These are phyloP conservation scores for Drosophila pseudoobscura DNA, from an alignment of 1,140 invertebrate species.

Conservation along the genomic window DNA sequence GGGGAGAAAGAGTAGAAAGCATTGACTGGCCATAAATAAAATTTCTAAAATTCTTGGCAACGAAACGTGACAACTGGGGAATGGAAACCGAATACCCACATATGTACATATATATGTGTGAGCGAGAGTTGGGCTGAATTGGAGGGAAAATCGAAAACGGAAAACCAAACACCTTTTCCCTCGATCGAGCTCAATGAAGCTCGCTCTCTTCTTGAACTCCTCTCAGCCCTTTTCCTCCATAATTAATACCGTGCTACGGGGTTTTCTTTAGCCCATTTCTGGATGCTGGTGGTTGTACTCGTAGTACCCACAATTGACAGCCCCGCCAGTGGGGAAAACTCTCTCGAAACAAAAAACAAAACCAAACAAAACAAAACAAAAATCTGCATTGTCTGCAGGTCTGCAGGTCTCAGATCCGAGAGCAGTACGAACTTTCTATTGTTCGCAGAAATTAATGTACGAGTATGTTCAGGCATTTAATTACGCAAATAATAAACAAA, in stretches of 20 bases:
- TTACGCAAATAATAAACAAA: slow-evolving; percentile 68
- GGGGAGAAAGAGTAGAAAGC: slow-evolving; percentile 56
- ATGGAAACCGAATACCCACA: slow-evolving; percentile 8
- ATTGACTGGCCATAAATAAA: slow-evolving; percentile 63
- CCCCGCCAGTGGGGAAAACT: slow-evolving; percentile 38
- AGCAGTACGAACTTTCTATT: slow-evolving; percentile 62
- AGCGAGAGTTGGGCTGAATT: slow-evolving; percentile 1
- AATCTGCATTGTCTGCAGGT: slow-evolving; percentile 41
- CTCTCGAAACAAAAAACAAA: slow-evolving; percentile 35
- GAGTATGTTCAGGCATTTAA: slow-evolving; percentile 58
- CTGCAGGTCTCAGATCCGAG: not conserved
- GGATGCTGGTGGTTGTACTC: slow-evolving; percentile 5
- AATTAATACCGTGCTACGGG: slow-evolving; percentile 73
- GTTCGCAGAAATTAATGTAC: slow-evolving; percentile 11
- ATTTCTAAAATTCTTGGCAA: slow-evolving; percentile 72
- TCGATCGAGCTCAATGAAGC: slow-evolving; percentile 8
- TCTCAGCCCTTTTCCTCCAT: slow-evolving; percentile 43
- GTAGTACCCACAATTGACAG: slow-evolving; percentile 25
- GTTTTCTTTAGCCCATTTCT: slow-evolving; percentile 75
- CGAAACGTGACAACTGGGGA: slow-evolving; percentile 62
- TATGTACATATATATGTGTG: slow-evolving; percentile 4
- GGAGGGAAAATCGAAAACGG: not conserved
- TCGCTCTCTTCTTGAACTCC: not conserved
- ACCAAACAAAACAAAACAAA: slow-evolving; percentile 6
- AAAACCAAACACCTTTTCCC: slow-evolving; percentile 14